Percentiles rank a stretch among this genome's conserved stretches.
These are phyloP conservation scores for Heliconius sara DNA, from an alignment of 2,888 invertebrate species.

Conservation along the genomic window DNA sequence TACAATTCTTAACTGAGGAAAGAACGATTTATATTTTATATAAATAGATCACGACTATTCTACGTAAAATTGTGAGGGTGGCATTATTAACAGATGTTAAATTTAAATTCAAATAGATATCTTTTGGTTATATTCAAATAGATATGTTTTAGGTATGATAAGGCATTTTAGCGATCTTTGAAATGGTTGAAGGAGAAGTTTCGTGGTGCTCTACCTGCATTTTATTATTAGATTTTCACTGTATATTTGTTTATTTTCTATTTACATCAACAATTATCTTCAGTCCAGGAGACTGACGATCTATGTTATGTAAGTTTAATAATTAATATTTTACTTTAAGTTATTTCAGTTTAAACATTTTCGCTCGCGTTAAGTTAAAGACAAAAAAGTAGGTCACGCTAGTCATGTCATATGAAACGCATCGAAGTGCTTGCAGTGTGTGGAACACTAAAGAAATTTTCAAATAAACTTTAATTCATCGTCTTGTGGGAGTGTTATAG, in stretches of 20 bases:
- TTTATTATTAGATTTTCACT: background rate
- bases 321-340: background rate
- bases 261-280: background rate
- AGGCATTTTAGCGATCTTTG: background rate
- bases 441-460: constrained; percentile 12
- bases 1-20: background rate
- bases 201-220: background rate
- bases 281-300: background rate
- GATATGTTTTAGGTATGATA: background rate
- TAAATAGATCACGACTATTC: background rate
- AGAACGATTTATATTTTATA: background rate
- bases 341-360: background rate
- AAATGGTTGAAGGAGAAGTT: background rate
- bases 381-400: constrained; percentile 16
- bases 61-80: background rate
- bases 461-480: background rate
- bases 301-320: background rate
- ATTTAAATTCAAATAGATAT: background rate
- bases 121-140: too few species aligned
- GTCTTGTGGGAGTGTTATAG: background rate
- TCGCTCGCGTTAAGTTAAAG: constrained; percentile 3
- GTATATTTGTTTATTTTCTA: background rate
- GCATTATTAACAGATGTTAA: background rate
- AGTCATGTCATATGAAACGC: constrained; percentile 22
- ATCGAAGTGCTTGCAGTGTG: constrained; percentile 20